Evolutionary conservation across 2,888 invertebrate genomes (phyloP).

Genomic region (Cerastoderma edule): DNA sequence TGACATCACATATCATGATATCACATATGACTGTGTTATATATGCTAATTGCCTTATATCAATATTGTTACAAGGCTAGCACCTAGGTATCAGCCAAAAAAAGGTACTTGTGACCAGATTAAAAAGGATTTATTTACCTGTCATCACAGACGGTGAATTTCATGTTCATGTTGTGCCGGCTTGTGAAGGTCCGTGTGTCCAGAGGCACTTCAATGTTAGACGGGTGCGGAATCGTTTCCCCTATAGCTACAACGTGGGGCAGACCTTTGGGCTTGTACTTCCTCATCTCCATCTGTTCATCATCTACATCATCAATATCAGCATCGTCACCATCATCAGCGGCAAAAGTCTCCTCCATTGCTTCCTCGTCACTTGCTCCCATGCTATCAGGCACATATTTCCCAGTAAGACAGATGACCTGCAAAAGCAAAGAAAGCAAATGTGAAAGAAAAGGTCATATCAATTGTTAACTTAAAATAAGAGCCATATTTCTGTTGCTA

Average conservation of each 20-base stretch:
- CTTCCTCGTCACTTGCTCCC: constrained; percentile 1
- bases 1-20: too few relatives aligned
- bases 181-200: constrained; percentile 94
- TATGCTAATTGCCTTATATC: too few relatives aligned
- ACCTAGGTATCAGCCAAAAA: too few relatives aligned
- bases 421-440: constrained; percentile 7
- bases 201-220: constrained; percentile 96
- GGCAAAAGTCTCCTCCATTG: neutral
- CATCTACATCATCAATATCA: constrained; percentile 42
- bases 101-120: neutral
- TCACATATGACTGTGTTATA: too few relatives aligned
- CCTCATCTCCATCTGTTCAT: constrained; percentile 38
- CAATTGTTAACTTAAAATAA: too few relatives aligned
- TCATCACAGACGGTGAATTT: constrained; percentile 97
- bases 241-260: constrained; percentile 88
- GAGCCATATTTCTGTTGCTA: too few relatives aligned
- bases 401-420: constrained; percentile 51
- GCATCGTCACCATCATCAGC: constrained; percentile 16
- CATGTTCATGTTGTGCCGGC: constrained; percentile 96
- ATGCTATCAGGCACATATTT: constrained; percentile 34
- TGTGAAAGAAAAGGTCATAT: too few relatives aligned
- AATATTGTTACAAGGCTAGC: too few relatives aligned
- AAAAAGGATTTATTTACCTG: constrained; percentile 88
- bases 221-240: constrained; percentile 93
- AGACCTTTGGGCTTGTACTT: constrained; percentile 30